These are phyloP conservation scores for Heliconius melpomene DNA, from an alignment of 1,140 invertebrate species.

Conservation along the genomic window DNA sequence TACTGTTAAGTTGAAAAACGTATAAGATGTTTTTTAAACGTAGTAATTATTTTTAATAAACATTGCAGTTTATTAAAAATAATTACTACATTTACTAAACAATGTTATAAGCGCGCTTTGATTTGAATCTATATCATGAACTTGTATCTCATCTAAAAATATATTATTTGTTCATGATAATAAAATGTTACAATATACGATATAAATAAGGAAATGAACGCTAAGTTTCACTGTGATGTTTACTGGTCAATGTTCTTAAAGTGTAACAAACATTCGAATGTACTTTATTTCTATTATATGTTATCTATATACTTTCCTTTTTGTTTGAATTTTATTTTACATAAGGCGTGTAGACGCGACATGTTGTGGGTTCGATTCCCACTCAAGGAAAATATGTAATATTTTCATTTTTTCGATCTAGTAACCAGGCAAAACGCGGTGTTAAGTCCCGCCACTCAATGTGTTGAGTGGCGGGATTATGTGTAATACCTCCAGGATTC, in stretches of 20 bases:
- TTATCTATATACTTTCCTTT: not conserved
- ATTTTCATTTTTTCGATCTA: too few relatives aligned
- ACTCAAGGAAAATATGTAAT: too few relatives aligned
- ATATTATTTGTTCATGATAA: not conserved
- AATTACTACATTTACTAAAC: too few relatives aligned
- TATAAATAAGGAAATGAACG: not conserved
- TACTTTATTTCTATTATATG: not conserved
- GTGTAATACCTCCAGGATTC: too few relatives aligned
- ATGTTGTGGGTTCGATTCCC: too few relatives aligned
- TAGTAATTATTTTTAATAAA: too few relatives aligned
- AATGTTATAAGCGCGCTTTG: not conserved
- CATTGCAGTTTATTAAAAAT: not conserved
- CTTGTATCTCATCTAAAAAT: not conserved
- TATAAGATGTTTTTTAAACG: not conserved
- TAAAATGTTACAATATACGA: not conserved
- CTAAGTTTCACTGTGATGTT: constrained; percentile 5
- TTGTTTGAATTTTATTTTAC: not conserved
- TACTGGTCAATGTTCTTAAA: not conserved
- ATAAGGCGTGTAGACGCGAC: not conserved
- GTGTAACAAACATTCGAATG: not conserved
- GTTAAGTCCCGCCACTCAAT: too few relatives aligned
- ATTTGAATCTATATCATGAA: not conserved
- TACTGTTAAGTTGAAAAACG: not conserved
- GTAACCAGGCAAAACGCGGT: too few relatives aligned
- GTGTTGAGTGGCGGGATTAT: too few relatives aligned